phyloP scores from a whole-genome alignment of 2,888 invertebrate genomes.

The Nephrotoma guestfalica region DNA sequence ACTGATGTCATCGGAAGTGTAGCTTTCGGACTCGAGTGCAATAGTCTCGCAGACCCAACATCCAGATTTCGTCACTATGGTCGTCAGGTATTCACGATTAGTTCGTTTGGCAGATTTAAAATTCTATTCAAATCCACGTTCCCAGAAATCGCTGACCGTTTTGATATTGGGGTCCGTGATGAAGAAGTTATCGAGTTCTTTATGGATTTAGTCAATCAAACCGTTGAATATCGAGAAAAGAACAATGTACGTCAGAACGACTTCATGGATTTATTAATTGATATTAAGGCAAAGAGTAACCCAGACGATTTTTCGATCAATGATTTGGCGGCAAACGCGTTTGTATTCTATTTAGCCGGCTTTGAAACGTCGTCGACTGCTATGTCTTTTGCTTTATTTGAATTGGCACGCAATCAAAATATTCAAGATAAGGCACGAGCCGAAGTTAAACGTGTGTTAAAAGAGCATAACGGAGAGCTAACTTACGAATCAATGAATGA shows the following conservation, averaged over 20 bases:
- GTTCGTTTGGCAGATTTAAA: not conserved
- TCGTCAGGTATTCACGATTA: constrained; percentile 8
- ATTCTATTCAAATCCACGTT: not conserved
- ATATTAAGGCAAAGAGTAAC: constrained; percentile 31
- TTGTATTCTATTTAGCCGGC: constrained; percentile 33
- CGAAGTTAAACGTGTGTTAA: constrained; percentile 23
- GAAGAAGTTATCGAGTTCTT: constrained; percentile 23
- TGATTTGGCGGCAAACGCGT: constrained; percentile 29
- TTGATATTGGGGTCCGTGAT: constrained; percentile 17
- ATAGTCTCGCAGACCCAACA: constrained; percentile 27
- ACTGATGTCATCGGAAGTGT: constrained; percentile 33
- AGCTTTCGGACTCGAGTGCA: constrained; percentile 33
- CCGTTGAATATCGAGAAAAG: constrained; percentile 26
- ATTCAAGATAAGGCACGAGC: constrained; percentile 26
- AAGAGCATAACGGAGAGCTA: constrained; percentile 22
- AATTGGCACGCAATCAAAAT: constrained; percentile 28
- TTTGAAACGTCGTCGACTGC: constrained; percentile 34
- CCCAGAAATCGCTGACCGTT: not conserved
- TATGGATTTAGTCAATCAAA: constrained; percentile 26
- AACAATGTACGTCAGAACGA: constrained; percentile 30
- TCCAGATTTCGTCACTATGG: constrained; percentile 26
- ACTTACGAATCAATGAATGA: constrained; percentile 29
- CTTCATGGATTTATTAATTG: constrained; percentile 38
- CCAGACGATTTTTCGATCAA: not conserved
- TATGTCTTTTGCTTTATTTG: constrained; percentile 26